Evolutionary conservation across 2,113 vertebrate genomes (phyloP).

Genomic region (Talpa occidentalis): DNA sequence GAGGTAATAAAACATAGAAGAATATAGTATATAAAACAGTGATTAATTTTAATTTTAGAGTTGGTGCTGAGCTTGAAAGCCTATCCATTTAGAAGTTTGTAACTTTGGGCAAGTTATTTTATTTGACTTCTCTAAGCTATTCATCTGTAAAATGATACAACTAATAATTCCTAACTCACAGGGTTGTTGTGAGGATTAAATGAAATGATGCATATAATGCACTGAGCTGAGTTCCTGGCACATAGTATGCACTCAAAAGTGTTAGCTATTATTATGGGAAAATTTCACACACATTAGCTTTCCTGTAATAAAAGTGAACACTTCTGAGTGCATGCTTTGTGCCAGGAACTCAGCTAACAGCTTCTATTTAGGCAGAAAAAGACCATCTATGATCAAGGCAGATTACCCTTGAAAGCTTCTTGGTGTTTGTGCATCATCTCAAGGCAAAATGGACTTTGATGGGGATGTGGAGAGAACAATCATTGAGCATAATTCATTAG

Average conservation of each 20-base stretch:
- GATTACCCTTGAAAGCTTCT: not conserved
- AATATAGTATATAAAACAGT: conserved; percentile 18
- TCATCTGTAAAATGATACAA: conserved; percentile 45
- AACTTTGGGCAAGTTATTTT: conserved; percentile 18
- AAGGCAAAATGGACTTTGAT: not conserved
- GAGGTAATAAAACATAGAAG: conserved; percentile 25
- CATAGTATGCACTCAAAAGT: not conserved
- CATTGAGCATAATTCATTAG: not conserved
- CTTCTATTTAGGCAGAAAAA: not conserved
- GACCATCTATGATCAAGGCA: not conserved
- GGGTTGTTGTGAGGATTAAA: conserved; percentile 32
- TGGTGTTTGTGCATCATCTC: not conserved
- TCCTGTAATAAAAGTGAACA: not conserved
- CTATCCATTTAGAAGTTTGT: not conserved
- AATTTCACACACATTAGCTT: not conserved
- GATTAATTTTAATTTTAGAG: conserved; percentile 54
- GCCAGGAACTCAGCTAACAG: not conserved
- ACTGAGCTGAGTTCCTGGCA: conserved; percentile 1
- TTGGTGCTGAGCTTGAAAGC: not conserved
- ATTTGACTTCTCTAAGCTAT: conserved; percentile 47
- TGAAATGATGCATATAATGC: conserved; percentile 38
- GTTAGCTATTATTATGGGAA: not conserved
- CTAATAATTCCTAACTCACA: conserved; percentile 42
- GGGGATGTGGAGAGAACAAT: not conserved
- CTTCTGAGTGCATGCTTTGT: not conserved